These are phyloP conservation scores for Seira sanloemensis DNA, from an alignment of 2,888 invertebrate genomes.

Conservation along the genomic window DNA sequence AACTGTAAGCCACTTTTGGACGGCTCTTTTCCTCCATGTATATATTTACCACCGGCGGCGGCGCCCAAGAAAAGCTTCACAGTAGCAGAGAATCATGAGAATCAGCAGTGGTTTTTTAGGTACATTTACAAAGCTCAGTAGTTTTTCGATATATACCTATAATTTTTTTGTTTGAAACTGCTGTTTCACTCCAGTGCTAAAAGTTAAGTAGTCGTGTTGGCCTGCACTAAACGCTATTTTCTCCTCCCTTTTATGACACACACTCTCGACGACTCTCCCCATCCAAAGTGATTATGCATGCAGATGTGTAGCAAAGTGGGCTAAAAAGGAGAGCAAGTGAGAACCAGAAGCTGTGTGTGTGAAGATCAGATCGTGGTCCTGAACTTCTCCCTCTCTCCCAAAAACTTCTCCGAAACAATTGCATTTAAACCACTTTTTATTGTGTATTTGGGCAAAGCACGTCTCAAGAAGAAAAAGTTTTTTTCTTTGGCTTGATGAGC, in stretches of 20 bases:
- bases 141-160: too few species aligned
- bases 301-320: too few species aligned
- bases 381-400: neutral
- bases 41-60: neutral
- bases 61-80: too few species aligned
- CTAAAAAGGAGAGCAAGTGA: too few species aligned
- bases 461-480: slow-evolving; percentile 23
- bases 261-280: too few species aligned
- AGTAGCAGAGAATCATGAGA: neutral
- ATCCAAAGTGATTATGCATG: slow-evolving; percentile 51
- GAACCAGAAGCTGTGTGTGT: too few species aligned
- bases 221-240: slow-evolving; percentile 48
- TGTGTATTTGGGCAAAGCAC: slow-evolving; percentile 19
- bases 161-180: too few species aligned
- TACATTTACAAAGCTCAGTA: neutral
- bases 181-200: too few species aligned
- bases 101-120: too few species aligned
- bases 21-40: neutral
- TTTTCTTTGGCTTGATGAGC: neutral
- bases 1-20: neutral
- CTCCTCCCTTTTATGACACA: slow-evolving; percentile 56
- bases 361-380: too few species aligned
- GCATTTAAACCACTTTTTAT: neutral
- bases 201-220: slow-evolving; percentile 46
- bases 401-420: neutral